Evolutionary conservation across 64 coral and sea anemone species (phyloP).

Genomic region (Stylophora pistillata): DNA sequence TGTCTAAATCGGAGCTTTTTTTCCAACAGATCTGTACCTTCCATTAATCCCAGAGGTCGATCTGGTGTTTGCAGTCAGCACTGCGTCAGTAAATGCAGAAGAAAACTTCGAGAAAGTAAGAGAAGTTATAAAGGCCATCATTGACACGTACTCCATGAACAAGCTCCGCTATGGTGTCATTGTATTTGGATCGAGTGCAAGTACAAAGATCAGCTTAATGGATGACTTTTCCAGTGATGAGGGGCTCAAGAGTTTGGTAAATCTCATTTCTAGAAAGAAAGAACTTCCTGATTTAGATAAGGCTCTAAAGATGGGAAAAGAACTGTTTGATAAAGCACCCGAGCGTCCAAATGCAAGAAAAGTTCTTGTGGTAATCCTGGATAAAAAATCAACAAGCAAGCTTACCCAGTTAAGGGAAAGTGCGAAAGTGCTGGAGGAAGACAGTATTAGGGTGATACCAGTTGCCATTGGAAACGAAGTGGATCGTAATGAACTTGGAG

Average conservation of each 20-base stretch:
- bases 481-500: slow-evolving; percentile 41
- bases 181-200: slow-evolving; percentile 63
- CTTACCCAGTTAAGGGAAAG: slow-evolving; percentile 22
- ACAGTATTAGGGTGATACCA: slow-evolving; percentile 54
- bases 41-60: slow-evolving; percentile 53
- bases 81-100: slow-evolving; percentile 38
- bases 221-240: slow-evolving; percentile 44
- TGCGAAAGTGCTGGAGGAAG: slow-evolving; percentile 37
- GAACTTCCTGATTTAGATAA: slow-evolving; percentile 58
- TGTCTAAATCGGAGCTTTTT: neutral
- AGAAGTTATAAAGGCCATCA: slow-evolving; percentile 66
- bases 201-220: slow-evolving; percentile 41
- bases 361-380: slow-evolving; percentile 67
- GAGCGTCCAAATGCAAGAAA: slow-evolving; percentile 57
- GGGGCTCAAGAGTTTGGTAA: slow-evolving; percentile 50
- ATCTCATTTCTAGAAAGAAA: neutral
- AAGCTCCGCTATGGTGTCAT: slow-evolving; percentile 69
- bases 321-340: slow-evolving; percentile 42
- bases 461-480: slow-evolving; percentile 67
- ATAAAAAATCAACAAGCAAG: slow-evolving; percentile 55
- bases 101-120: slow-evolving; percentile 65
- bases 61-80: slow-evolving; percentile 76
- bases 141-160: slow-evolving; percentile 67
- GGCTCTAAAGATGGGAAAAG: slow-evolving; percentile 65
- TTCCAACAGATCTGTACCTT: slow-evolving; percentile 15